phyloP scores from a whole-genome alignment of 1,140 invertebrate genomes.

The Drosophila erecta region DNA sequence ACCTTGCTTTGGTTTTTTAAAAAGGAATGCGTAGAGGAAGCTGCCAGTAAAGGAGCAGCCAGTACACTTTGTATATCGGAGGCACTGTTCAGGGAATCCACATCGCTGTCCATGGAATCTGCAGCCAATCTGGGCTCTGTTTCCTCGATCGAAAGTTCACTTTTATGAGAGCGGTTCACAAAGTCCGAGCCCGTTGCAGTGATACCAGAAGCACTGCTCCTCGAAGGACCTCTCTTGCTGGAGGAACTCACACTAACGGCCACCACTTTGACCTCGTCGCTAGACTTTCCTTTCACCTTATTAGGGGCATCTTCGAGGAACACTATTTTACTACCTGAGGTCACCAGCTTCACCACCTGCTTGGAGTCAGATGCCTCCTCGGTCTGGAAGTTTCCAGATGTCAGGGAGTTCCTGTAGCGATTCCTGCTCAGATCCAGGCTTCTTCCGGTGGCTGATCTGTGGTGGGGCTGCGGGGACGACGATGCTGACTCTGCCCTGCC shows the following conservation, averaged over 20 bases:
- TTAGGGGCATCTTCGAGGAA: constrained; percentile 74
- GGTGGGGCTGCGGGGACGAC: constrained; percentile 10
- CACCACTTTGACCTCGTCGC: constrained; percentile 76
- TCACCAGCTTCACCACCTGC: constrained; percentile 72
- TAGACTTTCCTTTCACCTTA: constrained; percentile 32
- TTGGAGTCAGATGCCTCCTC: constrained; percentile 28
- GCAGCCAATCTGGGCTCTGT: constrained; percentile 59
- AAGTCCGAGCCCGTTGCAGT: constrained; percentile 58
- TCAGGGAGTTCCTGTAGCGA: constrained; percentile 59
- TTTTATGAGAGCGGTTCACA: constrained; percentile 81
- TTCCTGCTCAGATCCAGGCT: constrained; percentile 62
- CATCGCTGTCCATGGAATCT: constrained; percentile 58
- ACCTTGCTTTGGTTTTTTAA: constrained; percentile 38
- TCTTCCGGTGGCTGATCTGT: constrained; percentile 37
- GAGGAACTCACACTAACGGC: constrained; percentile 81
- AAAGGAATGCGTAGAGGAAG: constrained; percentile 49
- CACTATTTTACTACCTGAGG: constrained; percentile 80
- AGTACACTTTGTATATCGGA: constrained; percentile 78
- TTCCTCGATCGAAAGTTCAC: constrained; percentile 81
- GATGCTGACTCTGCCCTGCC: constrained; percentile 29
- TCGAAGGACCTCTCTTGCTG: constrained; percentile 55
- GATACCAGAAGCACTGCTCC: constrained; percentile 37
- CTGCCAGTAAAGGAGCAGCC: constrained; percentile 63
- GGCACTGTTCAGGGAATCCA: constrained; percentile 76
- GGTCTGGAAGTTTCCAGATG: constrained; percentile 23